Evolutionary conservation across 2,113 vertebrate genomes (phyloP).

Genomic region (Oreochromis aureus): DNA sequence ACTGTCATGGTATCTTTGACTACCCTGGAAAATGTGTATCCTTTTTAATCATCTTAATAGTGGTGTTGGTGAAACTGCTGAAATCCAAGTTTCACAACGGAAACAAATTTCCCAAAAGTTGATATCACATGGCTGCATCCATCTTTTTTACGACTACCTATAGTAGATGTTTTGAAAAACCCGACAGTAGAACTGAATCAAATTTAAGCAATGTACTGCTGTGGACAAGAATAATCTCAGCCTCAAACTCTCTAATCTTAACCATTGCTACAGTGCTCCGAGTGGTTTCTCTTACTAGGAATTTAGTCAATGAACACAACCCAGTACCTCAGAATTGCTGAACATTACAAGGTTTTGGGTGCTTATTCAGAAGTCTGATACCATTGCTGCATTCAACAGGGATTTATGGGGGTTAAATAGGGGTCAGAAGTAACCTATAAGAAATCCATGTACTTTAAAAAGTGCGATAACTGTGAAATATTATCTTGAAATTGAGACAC

Average conservation of each 20-base stretch:
- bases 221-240: not conserved
- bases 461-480: not conserved
- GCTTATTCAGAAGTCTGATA: not conserved
- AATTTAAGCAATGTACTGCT: not conserved
- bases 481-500: not conserved
- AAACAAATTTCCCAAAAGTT: not conserved
- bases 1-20: not conserved
- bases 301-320: not conserved
- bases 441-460: not conserved
- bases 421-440: not conserved
- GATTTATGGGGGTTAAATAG: not conserved
- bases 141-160: not conserved
- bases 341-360: accelerated
- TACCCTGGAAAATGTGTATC: too few species aligned
- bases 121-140: too few species aligned
- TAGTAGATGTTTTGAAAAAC: not conserved
- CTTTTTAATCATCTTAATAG: too few species aligned
- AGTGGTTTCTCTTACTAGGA: not conserved
- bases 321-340: not conserved
- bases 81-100: not conserved
- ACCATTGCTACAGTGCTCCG: not conserved
- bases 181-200: not conserved
- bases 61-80: not conserved
- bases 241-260: not conserved
- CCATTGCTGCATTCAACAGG: not conserved